Conservation (phyloP, 2,113 vertebrate species). For the Cygnus buccinator region DNA sequence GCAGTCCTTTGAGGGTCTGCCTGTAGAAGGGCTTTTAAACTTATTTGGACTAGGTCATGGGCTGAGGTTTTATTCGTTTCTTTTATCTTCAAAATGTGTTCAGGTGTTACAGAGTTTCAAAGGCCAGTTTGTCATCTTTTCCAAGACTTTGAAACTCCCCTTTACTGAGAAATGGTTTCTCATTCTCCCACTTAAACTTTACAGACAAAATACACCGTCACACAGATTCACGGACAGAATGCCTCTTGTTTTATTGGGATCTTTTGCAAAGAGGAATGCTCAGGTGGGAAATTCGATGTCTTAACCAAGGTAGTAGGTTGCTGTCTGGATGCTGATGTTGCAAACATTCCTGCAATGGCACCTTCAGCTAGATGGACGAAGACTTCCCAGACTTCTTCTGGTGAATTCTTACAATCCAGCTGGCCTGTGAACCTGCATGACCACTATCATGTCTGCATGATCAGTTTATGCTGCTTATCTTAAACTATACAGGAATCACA, state of each 20-base stretch:
- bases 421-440: not conserved
- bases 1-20: too few relatives aligned
- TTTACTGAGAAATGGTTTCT: not conserved
- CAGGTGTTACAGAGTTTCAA: too few relatives aligned
- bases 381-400: not conserved
- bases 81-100: too few relatives aligned
- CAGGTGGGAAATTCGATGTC: not conserved
- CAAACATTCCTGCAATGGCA: not conserved
- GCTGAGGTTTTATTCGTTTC: too few relatives aligned
- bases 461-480: not conserved
- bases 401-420: not conserved
- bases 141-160: not conserved
- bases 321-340: not conserved
- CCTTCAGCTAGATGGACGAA: not conserved
- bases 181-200: not conserved
- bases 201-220: not conserved
- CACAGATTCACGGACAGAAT: not conserved
- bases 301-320: not conserved
- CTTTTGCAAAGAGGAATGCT: not conserved
- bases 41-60: too few relatives aligned
- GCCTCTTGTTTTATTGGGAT: not conserved
- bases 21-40: too few relatives aligned
- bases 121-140: too few relatives aligned
- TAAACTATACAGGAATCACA: not conserved
- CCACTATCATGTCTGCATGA: not conserved